phyloP scores from a whole-genome alignment of 1,140 invertebrate genomes.

The Micrasema minimum region DNA sequence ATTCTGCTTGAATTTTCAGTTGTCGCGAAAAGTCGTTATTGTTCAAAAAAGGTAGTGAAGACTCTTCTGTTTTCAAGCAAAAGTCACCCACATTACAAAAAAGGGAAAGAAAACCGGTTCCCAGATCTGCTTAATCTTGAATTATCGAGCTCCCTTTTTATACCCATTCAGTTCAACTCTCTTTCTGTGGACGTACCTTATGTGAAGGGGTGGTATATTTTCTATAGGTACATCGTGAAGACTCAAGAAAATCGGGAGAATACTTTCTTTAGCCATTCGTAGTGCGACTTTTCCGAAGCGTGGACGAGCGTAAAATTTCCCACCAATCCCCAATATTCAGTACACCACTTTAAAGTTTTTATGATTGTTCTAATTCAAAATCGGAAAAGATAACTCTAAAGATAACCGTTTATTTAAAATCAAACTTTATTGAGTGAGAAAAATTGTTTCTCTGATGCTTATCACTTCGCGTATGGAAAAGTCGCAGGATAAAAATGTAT shows the following conservation, averaged over 20 bases:
- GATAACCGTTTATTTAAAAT: too few species aligned
- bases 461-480: slow-evolving; percentile 37
- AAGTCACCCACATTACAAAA: too few species aligned
- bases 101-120: too few species aligned
- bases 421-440: too few species aligned
- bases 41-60: too few species aligned
- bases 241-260: slow-evolving; percentile 50
- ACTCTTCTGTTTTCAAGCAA: too few species aligned
- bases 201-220: slow-evolving; percentile 35
- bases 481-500: slow-evolving; percentile 19
- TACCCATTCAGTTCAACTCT: not conserved
- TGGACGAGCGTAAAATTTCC: slow-evolving; percentile 43
- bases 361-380: not conserved
- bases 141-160: not conserved
- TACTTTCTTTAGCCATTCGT: slow-evolving; percentile 53
- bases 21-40: too few species aligned
- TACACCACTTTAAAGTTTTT: slow-evolving; percentile 13
- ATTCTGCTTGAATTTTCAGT: too few species aligned
- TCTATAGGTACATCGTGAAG: slow-evolving; percentile 43
- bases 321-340: slow-evolving; percentile 1
- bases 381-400: too few species aligned
- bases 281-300: slow-evolving; percentile 50
- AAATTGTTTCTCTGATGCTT: not conserved
- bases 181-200: slow-evolving; percentile 11
- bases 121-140: not conserved